A percentile compares a stretch with the other conserved stretches of the same genome.
Evolutionary conservation across 2,113 vertebrate genomes (phyloP).

Genomic region (Triplophysa tibetana): DNA sequence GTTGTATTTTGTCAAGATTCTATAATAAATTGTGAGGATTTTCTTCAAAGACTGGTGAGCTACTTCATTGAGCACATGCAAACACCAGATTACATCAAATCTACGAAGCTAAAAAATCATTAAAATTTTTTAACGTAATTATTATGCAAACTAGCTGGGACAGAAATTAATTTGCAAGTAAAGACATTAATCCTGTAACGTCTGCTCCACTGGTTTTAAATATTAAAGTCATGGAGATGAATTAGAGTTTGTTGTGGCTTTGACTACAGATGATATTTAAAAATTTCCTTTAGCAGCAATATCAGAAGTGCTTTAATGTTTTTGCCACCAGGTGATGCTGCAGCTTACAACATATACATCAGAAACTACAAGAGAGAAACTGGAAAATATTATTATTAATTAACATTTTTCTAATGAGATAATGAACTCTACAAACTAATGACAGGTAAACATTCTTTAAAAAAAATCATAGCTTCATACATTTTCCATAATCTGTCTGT

Average conservation of each 20-base stretch:
- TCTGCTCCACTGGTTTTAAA: not conserved
- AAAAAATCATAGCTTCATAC: no score
- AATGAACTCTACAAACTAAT: no score
- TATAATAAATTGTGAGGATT: conserved; percentile 40
- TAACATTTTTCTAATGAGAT: not conserved
- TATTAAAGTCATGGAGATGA: not conserved
- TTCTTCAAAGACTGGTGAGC: not conserved
- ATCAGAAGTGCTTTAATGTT: no score
- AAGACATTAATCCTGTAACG: not conserved
- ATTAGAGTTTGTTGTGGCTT: not conserved
- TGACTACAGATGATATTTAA: not conserved
- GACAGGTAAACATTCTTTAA: no score
- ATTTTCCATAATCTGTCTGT: no score
- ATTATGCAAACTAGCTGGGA: not conserved
- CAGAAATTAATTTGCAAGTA: not conserved
- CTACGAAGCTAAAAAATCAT: no score
- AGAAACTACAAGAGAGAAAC: not conserved
- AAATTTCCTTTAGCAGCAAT: not conserved
- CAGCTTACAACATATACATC: not conserved
- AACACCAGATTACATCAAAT: no score
- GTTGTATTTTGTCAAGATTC: conserved; percentile 34
- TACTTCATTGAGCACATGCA: not conserved
- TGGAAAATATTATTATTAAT: no score
- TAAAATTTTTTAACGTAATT: not conserved
- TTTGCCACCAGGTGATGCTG: not conserved